Percentiles rank a stretch among this genome's conserved stretches.
Conservation (phyloP, 2,113 vertebrate species). For the Pedetes capensis region DNA sequence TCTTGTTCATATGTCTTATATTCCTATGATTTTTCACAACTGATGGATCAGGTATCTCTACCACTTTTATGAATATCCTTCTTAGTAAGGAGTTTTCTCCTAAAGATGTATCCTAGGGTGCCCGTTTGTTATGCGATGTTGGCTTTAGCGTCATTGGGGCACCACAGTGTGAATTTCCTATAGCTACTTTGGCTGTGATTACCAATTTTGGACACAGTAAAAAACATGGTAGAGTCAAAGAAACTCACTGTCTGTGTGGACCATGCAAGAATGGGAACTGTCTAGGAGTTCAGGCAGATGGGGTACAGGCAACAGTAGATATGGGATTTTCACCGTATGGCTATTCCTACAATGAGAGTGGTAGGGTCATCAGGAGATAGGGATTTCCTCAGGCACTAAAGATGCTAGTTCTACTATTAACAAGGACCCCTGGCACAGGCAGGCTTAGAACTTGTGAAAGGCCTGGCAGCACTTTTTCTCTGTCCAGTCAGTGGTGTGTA, state of each 20-base stretch:
- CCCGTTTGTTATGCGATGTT: not conserved
- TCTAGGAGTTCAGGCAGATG: not conserved
- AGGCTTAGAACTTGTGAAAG: not conserved
- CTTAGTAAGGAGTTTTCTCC: not conserved
- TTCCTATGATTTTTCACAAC: not conserved
- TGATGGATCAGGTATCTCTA: too few species aligned
- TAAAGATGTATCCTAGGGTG: not conserved
- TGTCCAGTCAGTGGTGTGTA: not conserved
- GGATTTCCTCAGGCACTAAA: not conserved
- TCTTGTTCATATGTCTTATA: not conserved
- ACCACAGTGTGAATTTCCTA: not conserved
- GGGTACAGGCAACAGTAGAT: too few species aligned
- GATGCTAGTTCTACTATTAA: not conserved
- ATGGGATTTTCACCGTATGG: not conserved
- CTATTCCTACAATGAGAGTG: not conserved
- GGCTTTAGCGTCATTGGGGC: not conserved
- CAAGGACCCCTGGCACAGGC: not conserved
- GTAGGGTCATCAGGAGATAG: not conserved
- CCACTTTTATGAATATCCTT: too few species aligned
- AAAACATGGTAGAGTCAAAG: not conserved
- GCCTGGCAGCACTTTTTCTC: not conserved
- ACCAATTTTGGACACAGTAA: not conserved
- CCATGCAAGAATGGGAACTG: not conserved
- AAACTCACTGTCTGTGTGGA: not conserved
- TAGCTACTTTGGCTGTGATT: not conserved